Percentiles rank a stretch among this genome's conserved stretches.
Evolutionary conservation across 2,888 invertebrate species (phyloP).

Genomic region (Drosophila rellima): DNA sequence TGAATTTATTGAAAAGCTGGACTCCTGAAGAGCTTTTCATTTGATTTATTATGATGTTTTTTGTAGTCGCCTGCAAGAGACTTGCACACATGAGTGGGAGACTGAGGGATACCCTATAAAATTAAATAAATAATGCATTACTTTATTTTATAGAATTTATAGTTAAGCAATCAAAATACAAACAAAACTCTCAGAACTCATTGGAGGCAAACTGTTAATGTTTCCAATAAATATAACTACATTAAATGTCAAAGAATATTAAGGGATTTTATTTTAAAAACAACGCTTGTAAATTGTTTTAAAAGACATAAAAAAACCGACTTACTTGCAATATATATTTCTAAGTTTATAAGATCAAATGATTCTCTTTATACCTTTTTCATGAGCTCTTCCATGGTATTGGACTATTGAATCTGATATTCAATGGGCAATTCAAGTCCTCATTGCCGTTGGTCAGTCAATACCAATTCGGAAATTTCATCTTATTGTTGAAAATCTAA

Average conservation of each 20-base stretch:
- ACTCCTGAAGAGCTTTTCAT: conserved; percentile 51
- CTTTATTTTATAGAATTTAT: no score
- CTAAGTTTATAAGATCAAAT: background rate
- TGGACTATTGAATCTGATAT: conserved; percentile 19
- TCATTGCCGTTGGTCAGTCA: background rate
- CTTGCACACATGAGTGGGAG: conserved; percentile 2
- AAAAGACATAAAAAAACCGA: no score
- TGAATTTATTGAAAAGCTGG: conserved; percentile 19
- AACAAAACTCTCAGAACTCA: no score
- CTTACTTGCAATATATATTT: no score
- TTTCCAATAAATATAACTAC: no score
- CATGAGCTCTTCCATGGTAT: background rate
- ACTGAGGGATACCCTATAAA: conserved; percentile 2
- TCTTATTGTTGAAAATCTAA: conserved; percentile 34
- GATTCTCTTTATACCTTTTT: background rate
- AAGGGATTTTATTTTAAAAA: no score
- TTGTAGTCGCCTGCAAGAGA: conserved; percentile 15
- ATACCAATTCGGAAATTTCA: conserved; percentile 22
- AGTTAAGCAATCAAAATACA: no score
- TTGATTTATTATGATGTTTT: conserved; percentile 63
- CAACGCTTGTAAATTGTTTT: no score
- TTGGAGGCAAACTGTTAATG: no score
- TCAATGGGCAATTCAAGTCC: conserved; percentile 33
- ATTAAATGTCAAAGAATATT: no score
- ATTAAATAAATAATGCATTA: background rate